These are phyloP conservation scores for Habroteleia sp. DNA, from an alignment of 2,888 invertebrate genomes.

Conservation along the genomic window DNA sequence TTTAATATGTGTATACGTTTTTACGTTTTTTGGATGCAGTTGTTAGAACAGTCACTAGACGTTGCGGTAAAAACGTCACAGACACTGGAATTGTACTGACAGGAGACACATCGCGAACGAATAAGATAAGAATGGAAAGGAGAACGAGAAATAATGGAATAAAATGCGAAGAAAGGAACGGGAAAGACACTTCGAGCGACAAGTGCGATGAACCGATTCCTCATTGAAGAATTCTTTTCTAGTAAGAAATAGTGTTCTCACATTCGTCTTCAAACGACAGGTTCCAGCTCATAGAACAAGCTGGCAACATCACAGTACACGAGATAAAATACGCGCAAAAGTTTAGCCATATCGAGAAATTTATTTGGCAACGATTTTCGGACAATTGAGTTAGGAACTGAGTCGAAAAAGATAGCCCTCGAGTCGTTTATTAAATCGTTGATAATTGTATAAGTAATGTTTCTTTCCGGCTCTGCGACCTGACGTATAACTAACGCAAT, in stretches of 20 bases:
- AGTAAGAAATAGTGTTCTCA: constrained; percentile 48
- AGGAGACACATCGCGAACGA: constrained; percentile 19
- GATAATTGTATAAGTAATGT: constrained; percentile 45
- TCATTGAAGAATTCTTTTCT: constrained; percentile 58
- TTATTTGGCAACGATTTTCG: neutral
- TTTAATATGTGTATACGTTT: constrained; percentile 2
- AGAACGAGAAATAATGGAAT: constrained; percentile 27
- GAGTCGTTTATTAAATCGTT: constrained; percentile 22
- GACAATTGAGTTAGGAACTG: neutral
- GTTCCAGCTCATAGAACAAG: constrained; percentile 38
- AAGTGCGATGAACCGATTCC: constrained; percentile 61
- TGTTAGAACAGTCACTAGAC: constrained; percentile 23
- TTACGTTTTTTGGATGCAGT: constrained; percentile 1
- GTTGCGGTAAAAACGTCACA: constrained; percentile 22
- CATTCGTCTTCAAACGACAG: constrained; percentile 51
- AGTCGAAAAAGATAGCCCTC: constrained; percentile 1
- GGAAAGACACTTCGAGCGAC: constrained; percentile 53
- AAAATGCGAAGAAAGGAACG: constrained; percentile 26
- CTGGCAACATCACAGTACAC: neutral
- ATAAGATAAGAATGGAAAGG: constrained; percentile 38
- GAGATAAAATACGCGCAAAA: neutral
- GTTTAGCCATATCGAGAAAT: constrained; percentile 3
- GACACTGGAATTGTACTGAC: constrained; percentile 21
- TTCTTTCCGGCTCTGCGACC: constrained; percentile 8
- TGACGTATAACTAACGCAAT: constrained; percentile 31